These are phyloP conservation scores for Sarcophaga variegata DNA, from an alignment of 2,888 invertebrate species.

Conservation along the genomic window DNA sequence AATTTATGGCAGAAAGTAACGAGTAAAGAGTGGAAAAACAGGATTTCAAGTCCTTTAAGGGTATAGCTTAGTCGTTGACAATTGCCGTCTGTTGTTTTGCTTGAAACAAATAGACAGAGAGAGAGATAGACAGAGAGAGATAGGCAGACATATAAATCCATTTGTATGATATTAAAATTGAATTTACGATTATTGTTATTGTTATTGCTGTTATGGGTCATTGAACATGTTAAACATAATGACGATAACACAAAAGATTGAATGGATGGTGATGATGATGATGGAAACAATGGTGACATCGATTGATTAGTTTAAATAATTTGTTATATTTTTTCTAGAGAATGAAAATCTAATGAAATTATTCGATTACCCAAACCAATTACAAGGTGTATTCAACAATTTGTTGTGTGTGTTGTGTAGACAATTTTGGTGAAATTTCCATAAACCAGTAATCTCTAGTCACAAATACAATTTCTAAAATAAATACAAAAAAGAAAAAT, in stretches of 20 bases:
- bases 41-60: too few species aligned
- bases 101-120: too few species aligned
- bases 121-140: too few species aligned
- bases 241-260: too few species aligned
- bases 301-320: slow-evolving; percentile 14
- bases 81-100: too few species aligned
- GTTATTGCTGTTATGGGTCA: background rate
- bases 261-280: background rate
- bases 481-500: background rate
- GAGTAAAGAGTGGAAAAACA: too few species aligned
- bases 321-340: background rate
- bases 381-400: background rate
- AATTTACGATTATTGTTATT: slow-evolving; percentile 45
- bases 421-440: slow-evolving; percentile 1
- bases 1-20: too few species aligned
- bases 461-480: too few species aligned
- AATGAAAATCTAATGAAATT: background rate
- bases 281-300: background rate
- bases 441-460: slow-evolving; percentile 12
- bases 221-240: background rate
- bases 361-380: too few species aligned
- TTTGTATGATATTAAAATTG: slow-evolving; percentile 20
- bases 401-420: background rate
- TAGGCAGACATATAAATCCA: background rate
- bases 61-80: too few species aligned